Conservation (phyloP, 1,140 invertebrate species). For the Penaeus chinensis region DNA sequence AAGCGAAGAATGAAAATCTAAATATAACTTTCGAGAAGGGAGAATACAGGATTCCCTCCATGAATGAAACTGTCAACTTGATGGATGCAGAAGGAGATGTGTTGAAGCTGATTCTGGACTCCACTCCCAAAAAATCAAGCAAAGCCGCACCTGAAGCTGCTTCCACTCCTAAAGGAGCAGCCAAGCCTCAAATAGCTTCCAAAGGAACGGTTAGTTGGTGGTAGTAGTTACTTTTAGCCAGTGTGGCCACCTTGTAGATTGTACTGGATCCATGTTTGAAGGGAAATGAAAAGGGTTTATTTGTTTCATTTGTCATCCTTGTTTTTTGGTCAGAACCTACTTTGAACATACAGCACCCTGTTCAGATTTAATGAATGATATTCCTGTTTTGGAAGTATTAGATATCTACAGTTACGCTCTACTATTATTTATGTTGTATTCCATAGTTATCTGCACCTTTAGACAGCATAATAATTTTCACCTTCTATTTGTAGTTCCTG, state of each 20-base stretch:
- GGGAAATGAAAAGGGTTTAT: too few relatives aligned
- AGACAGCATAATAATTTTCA: too few relatives aligned
- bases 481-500: not conserved
- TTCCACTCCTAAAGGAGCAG: conserved; percentile 28
- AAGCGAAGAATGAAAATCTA: not conserved
- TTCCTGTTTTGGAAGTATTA: too few relatives aligned
- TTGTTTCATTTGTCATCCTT: too few relatives aligned
- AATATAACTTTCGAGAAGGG: conserved; percentile 50
- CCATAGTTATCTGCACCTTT: too few relatives aligned
- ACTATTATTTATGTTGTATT: too few relatives aligned
- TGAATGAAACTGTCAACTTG: conserved; percentile 45
- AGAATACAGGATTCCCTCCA: conserved; percentile 26
- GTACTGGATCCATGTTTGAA: not conserved
- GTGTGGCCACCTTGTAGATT: not conserved
- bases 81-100: conserved; percentile 45
- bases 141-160: not conserved
- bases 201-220: conserved; percentile 12
- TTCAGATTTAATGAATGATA: too few relatives aligned
- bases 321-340: too few relatives aligned
- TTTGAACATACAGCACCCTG: too few relatives aligned
- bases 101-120: conserved; percentile 39
- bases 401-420: too few relatives aligned
- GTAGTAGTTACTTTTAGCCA: not conserved
- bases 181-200: not conserved
- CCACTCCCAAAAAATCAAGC: conserved; percentile 33